Evolutionary conservation across 2,888 invertebrate genomes (phyloP).

Genomic region (Caenorhabditis macrosperma): DNA sequence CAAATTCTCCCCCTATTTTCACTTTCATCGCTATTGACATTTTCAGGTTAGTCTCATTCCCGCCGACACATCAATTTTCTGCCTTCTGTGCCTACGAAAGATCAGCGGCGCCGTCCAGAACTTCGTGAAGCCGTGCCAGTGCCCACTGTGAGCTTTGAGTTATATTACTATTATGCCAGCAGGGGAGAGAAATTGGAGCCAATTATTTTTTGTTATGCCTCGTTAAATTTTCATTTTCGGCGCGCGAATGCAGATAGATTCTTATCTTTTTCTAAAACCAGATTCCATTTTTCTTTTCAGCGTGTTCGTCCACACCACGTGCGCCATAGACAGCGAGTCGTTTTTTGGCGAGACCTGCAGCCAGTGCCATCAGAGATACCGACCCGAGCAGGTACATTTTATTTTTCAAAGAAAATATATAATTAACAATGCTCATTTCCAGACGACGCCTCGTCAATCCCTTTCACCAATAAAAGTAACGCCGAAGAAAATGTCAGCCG

Average conservation of each 20-base stretch:
- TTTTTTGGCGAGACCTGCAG: constrained; percentile 44
- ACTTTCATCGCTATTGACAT: background rate
- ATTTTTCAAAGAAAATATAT: too few species aligned
- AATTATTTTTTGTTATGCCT: too few species aligned
- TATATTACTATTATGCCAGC: background rate
- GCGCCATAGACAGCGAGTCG: constrained; percentile 46
- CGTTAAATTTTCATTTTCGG: too few species aligned
- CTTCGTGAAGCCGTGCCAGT: constrained; percentile 46
- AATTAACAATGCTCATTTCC: background rate
- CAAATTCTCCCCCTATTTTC: background rate
- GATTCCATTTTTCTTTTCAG: constrained; percentile 19
- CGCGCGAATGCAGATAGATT: background rate
- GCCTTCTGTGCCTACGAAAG: constrained; percentile 32
- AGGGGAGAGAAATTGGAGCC: background rate
- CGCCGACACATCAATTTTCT: constrained; percentile 27
- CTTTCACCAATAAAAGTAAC: constrained; percentile 9
- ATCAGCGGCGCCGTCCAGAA: constrained; percentile 36
- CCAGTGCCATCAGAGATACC: constrained; percentile 39
- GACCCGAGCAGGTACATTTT: constrained; percentile 26
- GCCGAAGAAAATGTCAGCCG: constrained; percentile 14
- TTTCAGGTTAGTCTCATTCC: constrained; percentile 41
- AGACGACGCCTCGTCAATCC: constrained; percentile 25
- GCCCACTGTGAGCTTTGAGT: constrained; percentile 30
- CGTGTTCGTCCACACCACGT: constrained; percentile 45
- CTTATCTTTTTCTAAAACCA: constrained; percentile 11